Evolutionary conservation across 2,797 vertebrate species (phyloP), one percentile per base, ranked within the genome.

Genomic region (Molossus molossus): DNA sequence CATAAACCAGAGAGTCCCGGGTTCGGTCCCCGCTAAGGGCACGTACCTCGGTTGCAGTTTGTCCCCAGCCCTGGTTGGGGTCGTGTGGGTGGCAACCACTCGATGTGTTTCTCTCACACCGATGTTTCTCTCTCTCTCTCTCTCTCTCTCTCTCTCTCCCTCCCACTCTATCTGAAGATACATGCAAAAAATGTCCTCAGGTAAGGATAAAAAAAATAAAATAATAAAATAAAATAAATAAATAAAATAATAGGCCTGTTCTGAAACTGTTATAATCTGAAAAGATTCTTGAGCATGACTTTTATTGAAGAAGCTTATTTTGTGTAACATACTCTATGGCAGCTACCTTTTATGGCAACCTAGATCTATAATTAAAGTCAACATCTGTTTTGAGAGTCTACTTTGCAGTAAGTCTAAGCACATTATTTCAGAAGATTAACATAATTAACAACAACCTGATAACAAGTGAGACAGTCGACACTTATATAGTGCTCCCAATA

Each of bases 281-380:
- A 73, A 82, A 94, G 75, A 88, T 73, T 79, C 25, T 86, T 37
- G 25, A 64, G 3, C 20, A 27, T 1, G 10, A 55, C 72, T 83
- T 94, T 79, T 90, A 53, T 3, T 87, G 60, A 58, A 72, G 50
- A 58, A 81, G 33, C 21, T 76, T 55, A 73, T 37, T 75, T 94
- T 90, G 33, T 76, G 25, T 58, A 57, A 79, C 48, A 45, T 40
- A 86, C 60, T 55, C 21, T 27, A 50, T 9, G 64, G 29, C 62
- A 92, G 33, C 9, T 27, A 64, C 10, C 4, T 70, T 96, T 67
- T 91, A 64, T 6, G 69, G n/a, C 45, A 48, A 69, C 9, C 12
- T 69, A 25, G 73, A 62, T 40, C 25, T 5, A 13, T 80, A 85
- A 40, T 25, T 90, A 60, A 23, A 86, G 37, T 58, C 6, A 2